Conservation (phyloP, 2,888 invertebrate species). For the Polymixis flavicincta region DNA sequence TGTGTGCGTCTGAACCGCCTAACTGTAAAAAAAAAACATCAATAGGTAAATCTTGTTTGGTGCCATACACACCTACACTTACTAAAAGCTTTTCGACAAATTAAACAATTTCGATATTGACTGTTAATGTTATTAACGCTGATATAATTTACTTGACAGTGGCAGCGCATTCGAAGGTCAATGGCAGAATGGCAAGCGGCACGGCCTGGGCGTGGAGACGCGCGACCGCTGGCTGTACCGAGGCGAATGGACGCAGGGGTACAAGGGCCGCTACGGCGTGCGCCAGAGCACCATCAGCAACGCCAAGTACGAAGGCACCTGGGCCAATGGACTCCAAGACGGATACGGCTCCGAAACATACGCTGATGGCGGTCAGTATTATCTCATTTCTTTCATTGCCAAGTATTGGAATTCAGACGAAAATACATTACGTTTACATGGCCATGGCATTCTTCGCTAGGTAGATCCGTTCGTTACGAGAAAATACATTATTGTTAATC, state of each 20-base stretch:
- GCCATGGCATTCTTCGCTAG: slow-evolving; percentile 80
- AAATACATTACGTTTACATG: slow-evolving; percentile 83
- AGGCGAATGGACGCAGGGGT: slow-evolving; percentile 99
- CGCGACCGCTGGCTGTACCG: slow-evolving; percentile 99
- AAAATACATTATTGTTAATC: slow-evolving; percentile 75
- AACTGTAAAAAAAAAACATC: neutral
- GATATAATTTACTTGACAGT: slow-evolving; percentile 89
- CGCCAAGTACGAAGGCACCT: slow-evolving; percentile 99
- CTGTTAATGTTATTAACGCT: slow-evolving; percentile 16
- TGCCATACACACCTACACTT: neutral
- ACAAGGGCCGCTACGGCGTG: slow-evolving; percentile 99
- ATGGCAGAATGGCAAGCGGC: slow-evolving; percentile 99
- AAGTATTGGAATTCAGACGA: slow-evolving; percentile 81
- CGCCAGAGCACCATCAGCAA: slow-evolving; percentile 98
- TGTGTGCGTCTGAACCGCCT: neutral
- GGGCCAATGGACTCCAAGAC: slow-evolving; percentile 99
- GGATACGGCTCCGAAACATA: slow-evolving; percentile 99
- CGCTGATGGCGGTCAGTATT: slow-evolving; percentile 98
- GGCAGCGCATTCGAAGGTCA: slow-evolving; percentile 99
- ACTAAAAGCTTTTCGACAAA: neutral
- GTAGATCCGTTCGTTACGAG: slow-evolving; percentile 68
- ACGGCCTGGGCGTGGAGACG: slow-evolving; percentile 99
- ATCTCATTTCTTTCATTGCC: slow-evolving; percentile 78
- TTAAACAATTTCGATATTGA: neutral
- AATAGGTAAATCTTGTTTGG: neutral